Conservation (phyloP, 2,113 vertebrate species). For the Pseudorhombus dupliciocellatus region DNA sequence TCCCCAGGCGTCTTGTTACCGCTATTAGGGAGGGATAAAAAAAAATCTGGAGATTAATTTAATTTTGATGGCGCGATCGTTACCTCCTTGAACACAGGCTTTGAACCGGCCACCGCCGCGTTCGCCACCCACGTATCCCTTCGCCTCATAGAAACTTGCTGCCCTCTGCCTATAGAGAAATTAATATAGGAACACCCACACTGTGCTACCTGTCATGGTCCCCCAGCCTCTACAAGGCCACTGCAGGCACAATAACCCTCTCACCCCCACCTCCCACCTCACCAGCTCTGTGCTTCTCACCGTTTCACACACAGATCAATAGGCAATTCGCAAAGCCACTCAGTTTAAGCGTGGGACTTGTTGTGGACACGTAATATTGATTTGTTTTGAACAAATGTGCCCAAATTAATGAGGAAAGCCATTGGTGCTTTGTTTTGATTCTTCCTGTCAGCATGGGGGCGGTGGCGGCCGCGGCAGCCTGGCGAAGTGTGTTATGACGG, state of each 20-base stretch:
- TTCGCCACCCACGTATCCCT: conserved; percentile 41
- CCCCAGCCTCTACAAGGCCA: conserved; percentile 56
- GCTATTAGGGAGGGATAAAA: conserved; percentile 7
- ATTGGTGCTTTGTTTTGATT: conserved; percentile 38
- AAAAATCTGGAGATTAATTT: conserved; percentile 23
- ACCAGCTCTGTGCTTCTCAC: conserved; percentile 11
- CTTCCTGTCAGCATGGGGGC: conserved; percentile 15
- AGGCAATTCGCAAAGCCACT: conserved; percentile 75
- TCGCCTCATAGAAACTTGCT: conserved; percentile 54
- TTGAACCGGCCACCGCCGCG: conserved; percentile 9
- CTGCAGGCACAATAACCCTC: conserved; percentile 47
- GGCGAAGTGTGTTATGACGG: background rate
- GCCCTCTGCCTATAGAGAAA: conserved; percentile 56
- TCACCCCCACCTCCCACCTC: background rate
- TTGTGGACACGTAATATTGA: conserved; percentile 75
- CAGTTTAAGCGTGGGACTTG: conserved; percentile 73
- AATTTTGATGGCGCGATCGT: conserved; percentile 9
- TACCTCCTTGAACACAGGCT: conserved; percentile 14
- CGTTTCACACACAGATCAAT: conserved; percentile 71
- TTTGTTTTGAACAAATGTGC: conserved; percentile 73
- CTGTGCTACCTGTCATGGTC: conserved; percentile 42
- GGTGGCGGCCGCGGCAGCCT: background rate
- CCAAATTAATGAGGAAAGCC: conserved; percentile 67
- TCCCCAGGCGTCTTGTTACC: conserved; percentile 64
- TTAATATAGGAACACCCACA: conserved; percentile 66